A percentile compares a stretch with the other conserved stretches of the same genome.
These are phyloP conservation scores for Kryptolebias ocellatus DNA, from an alignment of 2,797 vertebrate genomes.

Conservation along the genomic window DNA sequence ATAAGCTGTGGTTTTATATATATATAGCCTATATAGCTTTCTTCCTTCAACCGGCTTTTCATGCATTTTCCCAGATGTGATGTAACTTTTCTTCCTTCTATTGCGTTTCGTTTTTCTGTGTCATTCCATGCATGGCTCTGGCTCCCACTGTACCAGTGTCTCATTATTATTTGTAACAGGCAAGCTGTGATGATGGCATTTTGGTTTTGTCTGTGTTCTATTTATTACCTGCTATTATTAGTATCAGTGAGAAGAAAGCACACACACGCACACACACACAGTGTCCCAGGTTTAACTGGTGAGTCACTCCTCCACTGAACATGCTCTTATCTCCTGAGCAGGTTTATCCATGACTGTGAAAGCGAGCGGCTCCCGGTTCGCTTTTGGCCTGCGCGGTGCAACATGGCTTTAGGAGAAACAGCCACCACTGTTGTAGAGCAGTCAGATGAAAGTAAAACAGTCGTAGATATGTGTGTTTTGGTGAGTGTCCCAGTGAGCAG, in stretches of 20 bases:
- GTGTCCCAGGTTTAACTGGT: slow-evolving; percentile 70
- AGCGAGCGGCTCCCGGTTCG: slow-evolving; percentile 40
- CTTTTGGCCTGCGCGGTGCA: slow-evolving; percentile 35
- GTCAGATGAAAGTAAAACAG: slow-evolving; percentile 54
- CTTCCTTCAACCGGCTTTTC: slow-evolving; percentile 8
- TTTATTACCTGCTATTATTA: slow-evolving; percentile 79
- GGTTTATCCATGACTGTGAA: slow-evolving; percentile 63
- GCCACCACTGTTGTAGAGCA: slow-evolving; percentile 32
- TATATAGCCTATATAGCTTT: background rate
- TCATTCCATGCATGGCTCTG: slow-evolving; percentile 24
- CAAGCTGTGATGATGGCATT: slow-evolving; percentile 57
- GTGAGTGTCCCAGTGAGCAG: slow-evolving; percentile 2
- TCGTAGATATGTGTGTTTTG: slow-evolving; percentile 33
- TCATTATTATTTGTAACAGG: slow-evolving; percentile 65
- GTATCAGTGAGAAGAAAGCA: slow-evolving; percentile 36
- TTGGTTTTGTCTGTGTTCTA: slow-evolving; percentile 65
- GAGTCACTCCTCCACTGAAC: slow-evolving; percentile 71
- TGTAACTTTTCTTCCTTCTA: slow-evolving; percentile 13
- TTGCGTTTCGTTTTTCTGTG: slow-evolving; percentile 14
- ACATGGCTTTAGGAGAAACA: slow-evolving; percentile 26
- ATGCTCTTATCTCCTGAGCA: slow-evolving; percentile 67
- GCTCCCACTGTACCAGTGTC: slow-evolving; percentile 33
- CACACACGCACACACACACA: slow-evolving; percentile 24
- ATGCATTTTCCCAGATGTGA: background rate
- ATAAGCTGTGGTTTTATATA: slow-evolving; percentile 18